Evolutionary conservation across 2,888 invertebrate genomes (phyloP).

Genomic region (Andrena bicolor): DNA sequence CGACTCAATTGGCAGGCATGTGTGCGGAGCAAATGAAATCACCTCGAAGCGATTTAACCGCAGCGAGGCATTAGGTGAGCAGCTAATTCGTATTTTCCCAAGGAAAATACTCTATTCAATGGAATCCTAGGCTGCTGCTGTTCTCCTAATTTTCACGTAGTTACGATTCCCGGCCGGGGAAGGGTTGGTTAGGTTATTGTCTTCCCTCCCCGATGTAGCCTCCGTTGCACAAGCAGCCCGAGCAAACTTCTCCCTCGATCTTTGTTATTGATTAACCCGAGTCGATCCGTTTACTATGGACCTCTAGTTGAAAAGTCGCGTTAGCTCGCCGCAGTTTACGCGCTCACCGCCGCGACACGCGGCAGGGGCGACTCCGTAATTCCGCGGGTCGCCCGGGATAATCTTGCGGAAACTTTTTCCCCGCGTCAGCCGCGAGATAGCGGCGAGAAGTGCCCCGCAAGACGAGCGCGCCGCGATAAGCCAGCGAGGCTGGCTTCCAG

Average conservation of each 20-base stretch:
- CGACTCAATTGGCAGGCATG: not conserved
- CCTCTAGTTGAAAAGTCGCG: not conserved
- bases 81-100: conserved; percentile 33
- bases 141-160: conserved; percentile 33
- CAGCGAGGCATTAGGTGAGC: conserved; percentile 11
- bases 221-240: not conserved
- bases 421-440: conserved; percentile 26
- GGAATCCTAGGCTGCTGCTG: not conserved
- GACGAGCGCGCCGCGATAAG: conserved; percentile 28
- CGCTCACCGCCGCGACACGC: not conserved
- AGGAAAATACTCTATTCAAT: conserved; percentile 38
- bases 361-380: conserved; percentile 8
- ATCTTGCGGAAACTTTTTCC: conserved; percentile 35
- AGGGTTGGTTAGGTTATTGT: conserved; percentile 4
- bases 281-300: conserved; percentile 24
- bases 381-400: conserved; percentile 17
- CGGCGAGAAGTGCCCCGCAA: conserved; percentile 18
- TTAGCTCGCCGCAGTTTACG: not conserved
- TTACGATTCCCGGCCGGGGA: conserved; percentile 15
- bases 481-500: not conserved
- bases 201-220: not conserved
- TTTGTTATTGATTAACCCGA: conserved; percentile 52
- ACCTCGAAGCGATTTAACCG: conserved; percentile 25
- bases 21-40: conserved; percentile 36
- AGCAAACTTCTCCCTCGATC: conserved; percentile 33